Percentiles rank a stretch among this genome's conserved stretches.
Conservation (phyloP, 64 coral and sea anemone species). For the Dendronephthya gigantea region DNA sequence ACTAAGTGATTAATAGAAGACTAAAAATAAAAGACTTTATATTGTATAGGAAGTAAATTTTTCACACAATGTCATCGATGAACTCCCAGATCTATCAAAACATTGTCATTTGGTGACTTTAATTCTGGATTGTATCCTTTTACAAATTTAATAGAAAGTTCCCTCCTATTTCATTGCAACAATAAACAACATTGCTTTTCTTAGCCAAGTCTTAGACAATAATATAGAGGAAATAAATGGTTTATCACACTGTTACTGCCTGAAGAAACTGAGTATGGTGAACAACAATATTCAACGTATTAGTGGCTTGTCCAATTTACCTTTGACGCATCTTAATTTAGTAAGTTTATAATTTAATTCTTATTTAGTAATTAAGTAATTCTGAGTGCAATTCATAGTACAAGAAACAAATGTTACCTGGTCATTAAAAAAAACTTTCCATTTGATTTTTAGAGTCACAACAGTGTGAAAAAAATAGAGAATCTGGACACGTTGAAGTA, state of each 20-base stretch:
- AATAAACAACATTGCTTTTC: neutral
- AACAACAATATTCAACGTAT: slow-evolving; percentile 73
- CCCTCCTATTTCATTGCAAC: neutral
- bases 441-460: slow-evolving; percentile 54
- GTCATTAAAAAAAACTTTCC: neutral
- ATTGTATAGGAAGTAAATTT: slow-evolving; percentile 63
- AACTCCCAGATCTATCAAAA: slow-evolving; percentile 65
- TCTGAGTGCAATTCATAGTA: too few relatives aligned
- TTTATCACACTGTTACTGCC: slow-evolving; percentile 39
- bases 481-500: slow-evolving; percentile 76
- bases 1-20: too few relatives aligned
- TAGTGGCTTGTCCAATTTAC: slow-evolving; percentile 50
- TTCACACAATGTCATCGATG: slow-evolving; percentile 69
- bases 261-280: slow-evolving; percentile 56
- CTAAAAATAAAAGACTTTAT: too few relatives aligned
- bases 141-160: neutral
- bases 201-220: slow-evolving; percentile 62
- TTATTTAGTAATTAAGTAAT: too few relatives aligned
- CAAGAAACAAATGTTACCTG: too few relatives aligned
- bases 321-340: slow-evolving; percentile 51
- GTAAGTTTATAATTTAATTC: too few relatives aligned
- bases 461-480: slow-evolving; percentile 92
- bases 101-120: slow-evolving; percentile 55
- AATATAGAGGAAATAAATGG: slow-evolving; percentile 76
- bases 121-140: slow-evolving; percentile 93